These are phyloP conservation scores for Dioctria rufipes DNA, from an alignment of 2,888 invertebrate genomes.

Conservation along the genomic window DNA sequence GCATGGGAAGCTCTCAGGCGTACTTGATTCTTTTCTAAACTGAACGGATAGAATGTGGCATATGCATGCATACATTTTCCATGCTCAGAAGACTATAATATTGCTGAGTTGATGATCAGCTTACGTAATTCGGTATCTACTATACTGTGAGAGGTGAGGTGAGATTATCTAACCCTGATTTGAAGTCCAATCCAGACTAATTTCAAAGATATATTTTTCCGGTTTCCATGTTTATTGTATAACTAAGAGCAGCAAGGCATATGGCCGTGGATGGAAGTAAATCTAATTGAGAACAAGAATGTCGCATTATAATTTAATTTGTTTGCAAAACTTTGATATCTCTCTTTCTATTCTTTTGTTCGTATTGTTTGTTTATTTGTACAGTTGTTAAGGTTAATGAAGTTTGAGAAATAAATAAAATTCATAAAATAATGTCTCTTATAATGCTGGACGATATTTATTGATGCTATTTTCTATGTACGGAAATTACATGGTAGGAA, in stretches of 20 bases:
- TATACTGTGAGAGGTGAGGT: not conserved
- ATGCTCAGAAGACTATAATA: not conserved
- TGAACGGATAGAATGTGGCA: no score
- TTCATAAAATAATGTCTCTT: no score
- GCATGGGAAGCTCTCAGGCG: no score
- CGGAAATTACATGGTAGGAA: no score
- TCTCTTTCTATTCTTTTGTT: no score
- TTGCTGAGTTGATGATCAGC: not conserved
- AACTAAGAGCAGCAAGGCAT: not conserved
- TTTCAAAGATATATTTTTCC: slow-evolving; percentile 25
- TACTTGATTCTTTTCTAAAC: no score
- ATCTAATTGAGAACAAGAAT: slow-evolving; percentile 26
- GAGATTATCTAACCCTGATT: slow-evolving; percentile 25
- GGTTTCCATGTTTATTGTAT: slow-evolving; percentile 27
- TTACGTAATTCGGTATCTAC: slow-evolving; percentile 41
- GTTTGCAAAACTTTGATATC: no score
- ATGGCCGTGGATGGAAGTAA: not conserved
- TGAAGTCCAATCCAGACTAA: slow-evolving; percentile 19
- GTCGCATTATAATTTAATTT: not conserved
- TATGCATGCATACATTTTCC: slow-evolving; percentile 6
- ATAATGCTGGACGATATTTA: no score
- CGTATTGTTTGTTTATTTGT: no score
- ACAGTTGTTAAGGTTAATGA: no score
- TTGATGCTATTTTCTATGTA: no score
- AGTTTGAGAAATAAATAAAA: no score